These are phyloP conservation scores for Psittacus erithacus DNA, from an alignment of 2,113 vertebrate species.

Conservation along the genomic window DNA sequence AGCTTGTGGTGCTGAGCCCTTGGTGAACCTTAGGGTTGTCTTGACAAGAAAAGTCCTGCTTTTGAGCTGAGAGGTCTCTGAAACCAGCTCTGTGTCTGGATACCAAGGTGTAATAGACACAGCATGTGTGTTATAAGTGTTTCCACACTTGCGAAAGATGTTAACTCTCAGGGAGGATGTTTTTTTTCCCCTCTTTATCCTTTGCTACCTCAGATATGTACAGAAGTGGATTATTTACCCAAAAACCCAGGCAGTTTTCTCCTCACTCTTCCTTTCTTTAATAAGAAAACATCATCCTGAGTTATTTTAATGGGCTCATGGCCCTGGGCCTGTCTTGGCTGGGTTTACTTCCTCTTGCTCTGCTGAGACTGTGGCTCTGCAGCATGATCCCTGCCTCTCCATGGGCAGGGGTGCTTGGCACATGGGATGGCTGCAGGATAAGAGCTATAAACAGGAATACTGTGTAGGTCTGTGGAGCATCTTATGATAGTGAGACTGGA, in stretches of 20 bases:
- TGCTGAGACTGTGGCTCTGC: background rate
- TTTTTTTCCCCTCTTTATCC: background rate
- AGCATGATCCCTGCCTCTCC: background rate
- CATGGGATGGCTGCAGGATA: background rate
- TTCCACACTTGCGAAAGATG: background rate
- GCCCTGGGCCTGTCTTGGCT: background rate
- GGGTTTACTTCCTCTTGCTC: background rate
- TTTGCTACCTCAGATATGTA: accelerated
- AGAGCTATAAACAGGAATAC: background rate
- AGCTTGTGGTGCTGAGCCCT: background rate
- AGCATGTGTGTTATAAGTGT: background rate
- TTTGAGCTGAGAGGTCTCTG: background rate
- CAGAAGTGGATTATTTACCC: background rate
- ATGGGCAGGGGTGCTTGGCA: accelerated
- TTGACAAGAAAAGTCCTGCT: background rate
- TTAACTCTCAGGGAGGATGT: background rate
- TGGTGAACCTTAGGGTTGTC: background rate
- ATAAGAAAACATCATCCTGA: background rate
- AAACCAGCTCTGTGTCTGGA: background rate
- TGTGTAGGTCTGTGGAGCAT: background rate
- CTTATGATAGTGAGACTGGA: background rate
- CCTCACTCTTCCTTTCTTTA: accelerated
- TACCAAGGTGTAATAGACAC: accelerated
- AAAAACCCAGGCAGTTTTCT: background rate
- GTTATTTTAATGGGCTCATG: background rate